Conservation (phyloP, 2,113 vertebrate species). For the Cavia aperea region DNA sequence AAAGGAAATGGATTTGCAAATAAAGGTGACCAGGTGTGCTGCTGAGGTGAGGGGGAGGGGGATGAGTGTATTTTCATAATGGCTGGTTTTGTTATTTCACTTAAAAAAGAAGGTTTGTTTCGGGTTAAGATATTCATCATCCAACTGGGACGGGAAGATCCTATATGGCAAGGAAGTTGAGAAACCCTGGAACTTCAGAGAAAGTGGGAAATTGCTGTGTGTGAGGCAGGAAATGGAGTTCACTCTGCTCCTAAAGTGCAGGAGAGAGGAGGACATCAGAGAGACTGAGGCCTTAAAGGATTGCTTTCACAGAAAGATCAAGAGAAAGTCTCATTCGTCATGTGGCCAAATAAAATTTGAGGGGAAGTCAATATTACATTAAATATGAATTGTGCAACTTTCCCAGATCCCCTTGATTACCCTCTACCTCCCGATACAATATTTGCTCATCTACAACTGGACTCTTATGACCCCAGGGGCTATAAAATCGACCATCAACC, state of each 20-base stretch:
- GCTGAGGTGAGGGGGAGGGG: background rate
- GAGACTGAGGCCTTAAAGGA: too few species aligned
- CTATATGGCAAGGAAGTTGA: background rate
- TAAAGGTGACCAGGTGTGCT: background rate
- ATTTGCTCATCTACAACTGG: background rate
- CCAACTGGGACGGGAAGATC: background rate
- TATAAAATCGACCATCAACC: too few species aligned
- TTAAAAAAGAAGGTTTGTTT: background rate
- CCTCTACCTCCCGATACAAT: background rate
- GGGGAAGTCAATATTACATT: background rate
- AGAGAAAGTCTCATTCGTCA: background rate
- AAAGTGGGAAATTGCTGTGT: background rate
- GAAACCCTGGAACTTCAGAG: background rate
- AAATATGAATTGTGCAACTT: background rate
- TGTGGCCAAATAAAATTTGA: background rate
- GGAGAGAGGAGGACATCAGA: background rate
- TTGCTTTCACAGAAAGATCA: background rate
- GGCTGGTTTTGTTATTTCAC: background rate
- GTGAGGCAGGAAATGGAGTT: background rate
- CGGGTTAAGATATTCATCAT: background rate
- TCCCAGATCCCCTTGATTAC: background rate
- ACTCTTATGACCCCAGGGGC: background rate
- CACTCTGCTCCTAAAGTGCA: too few species aligned
- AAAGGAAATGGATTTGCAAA: background rate
- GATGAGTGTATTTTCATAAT: background rate